Base-by-base conservation (phyloP, 2,113 vertebrate species). In the Eira barbara region DNA sequence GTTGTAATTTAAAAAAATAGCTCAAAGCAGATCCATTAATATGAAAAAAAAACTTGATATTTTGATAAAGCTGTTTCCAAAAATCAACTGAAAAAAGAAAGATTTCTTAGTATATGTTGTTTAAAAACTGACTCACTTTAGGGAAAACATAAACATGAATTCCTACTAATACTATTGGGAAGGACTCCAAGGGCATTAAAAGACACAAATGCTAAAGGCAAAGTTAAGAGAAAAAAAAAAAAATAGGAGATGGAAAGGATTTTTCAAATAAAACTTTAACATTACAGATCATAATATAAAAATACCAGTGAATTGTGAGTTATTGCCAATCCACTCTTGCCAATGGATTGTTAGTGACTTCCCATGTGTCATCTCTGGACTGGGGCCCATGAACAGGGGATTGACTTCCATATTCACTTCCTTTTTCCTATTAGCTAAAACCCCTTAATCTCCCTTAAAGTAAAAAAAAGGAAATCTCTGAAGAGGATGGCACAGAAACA, bases 281-380 rank as follows among this genome's bases (percentile, higher is more conserved):
- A 82, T 82, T 21, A 57, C 7, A 45, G 90, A 69, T 3, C n/a
- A 25, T 57, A 27, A 82, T 47, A 57, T 49, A 92, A 57, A 81
- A 42, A 55, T 29, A 65, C 3, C 12, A 31, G 2, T 17, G 42
- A 49, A 27, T 31, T 42, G 1, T 36, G 6, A 87, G 1, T 36
- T 42, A 34, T 52, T 42, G 49, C 12, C 89, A 39, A 36, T 45
- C 39, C 25, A 4, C 18, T 39, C 18, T 78, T 71, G 59, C 6
- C 12, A 31, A 7, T 13, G 31, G 73, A 45, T 25, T 42, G 1
- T 45, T 4, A 87, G 0, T 36, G 4, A 82, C 42, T 59, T 49
- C 0, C 20, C 5, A 2, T 18, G 4, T 12, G 2, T 6, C 27
- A 21, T 42, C 21, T 82, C 5, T 31, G 34, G 6, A 10, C 13